Evolutionary conservation across 2,888 invertebrate genomes (phyloP), one percentile per base, ranked within the genome.

Genomic region (Tetropium fuscum): DNA sequence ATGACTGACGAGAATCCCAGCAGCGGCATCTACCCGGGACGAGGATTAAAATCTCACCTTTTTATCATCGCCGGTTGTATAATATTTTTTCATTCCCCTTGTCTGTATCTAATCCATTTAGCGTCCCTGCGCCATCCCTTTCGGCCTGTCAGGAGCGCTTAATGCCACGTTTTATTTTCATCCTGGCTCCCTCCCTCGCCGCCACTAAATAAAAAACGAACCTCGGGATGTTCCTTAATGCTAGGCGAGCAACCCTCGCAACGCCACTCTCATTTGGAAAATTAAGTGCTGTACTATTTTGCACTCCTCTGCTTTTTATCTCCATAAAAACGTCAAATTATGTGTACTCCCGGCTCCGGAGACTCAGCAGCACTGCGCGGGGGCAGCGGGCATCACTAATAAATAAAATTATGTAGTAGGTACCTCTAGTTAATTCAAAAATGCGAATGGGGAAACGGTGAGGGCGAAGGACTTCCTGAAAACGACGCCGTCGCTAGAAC

Each of bases 41-140:
- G 34, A 41, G 60, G 58, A 64, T 60, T 59, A 62, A 61, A 62
- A 65, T 62, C 59, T 62, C 62, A 59, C 62, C 62, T 56, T 60
- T 63, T 66, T 66, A 66, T 58, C 66, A 64, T 58, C 54, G 45
- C 70, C 66, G 73, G 74, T 74, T 73, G 76, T 73, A 77, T 76
- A 77, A 79, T 79, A 79, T 79, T 79, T 78, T 78, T 77, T 73
- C 78, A 74, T 78, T 76, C 76, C 73, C 75, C 76, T 74, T 74
- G 76, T 76, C 77, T 70, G 74, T 72, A 76, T 78, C 77, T 78
- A 77, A 78, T 77, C 78, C 77, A 77, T 77, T 78, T 78, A 76
- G 70, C 64, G 64, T 60, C 72, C 74, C 73, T 66, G 65, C 64
- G 72, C 69, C 67, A 68, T 66, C 60, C 61, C 59, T 63, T 58